A percentile compares a stretch with the other conserved stretches of the same genome.
phyloP scores from a whole-genome alignment of 2,888 invertebrate genomes.

The Pristionchus exspectatus region DNA sequence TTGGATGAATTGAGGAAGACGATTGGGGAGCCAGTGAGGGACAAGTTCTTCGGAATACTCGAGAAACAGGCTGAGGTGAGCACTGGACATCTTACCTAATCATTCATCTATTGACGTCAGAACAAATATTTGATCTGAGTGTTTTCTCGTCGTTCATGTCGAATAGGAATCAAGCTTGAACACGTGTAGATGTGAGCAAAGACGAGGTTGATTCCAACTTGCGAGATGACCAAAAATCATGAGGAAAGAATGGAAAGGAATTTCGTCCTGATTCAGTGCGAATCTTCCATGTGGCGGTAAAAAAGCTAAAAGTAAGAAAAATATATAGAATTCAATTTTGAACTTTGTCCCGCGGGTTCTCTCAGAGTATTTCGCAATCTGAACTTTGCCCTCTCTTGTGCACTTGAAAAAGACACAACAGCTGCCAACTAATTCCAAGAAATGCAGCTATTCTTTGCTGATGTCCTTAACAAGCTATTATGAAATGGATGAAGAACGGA shows the following conservation, averaged over 20 bases:
- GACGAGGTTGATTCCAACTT: no score
- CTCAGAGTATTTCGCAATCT: background rate
- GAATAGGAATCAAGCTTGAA: no score
- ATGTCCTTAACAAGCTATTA: background rate
- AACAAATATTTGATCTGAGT: no score
- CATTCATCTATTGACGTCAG: no score
- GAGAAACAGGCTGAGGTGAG: slow-evolving; percentile 20
- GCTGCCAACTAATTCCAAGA: background rate
- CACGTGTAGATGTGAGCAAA: no score
- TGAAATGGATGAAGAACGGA: background rate
- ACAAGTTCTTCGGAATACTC: slow-evolving; percentile 20
- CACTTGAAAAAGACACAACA: background rate
- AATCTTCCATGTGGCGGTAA: background rate
- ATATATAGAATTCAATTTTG: background rate
- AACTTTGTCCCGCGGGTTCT: background rate
- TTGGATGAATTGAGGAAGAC: background rate
- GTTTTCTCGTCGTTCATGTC: no score
- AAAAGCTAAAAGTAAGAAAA: background rate
- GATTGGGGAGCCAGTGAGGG: background rate
- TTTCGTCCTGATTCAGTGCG: no score
- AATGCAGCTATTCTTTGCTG: background rate
- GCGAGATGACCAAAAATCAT: no score
- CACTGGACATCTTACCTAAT: background rate
- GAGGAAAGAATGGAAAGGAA: no score
- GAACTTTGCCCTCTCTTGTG: no score